These are phyloP conservation scores for Alligator mississippiensis DNA, from an alignment of 2,113 vertebrate species.

Conservation along the genomic window DNA sequence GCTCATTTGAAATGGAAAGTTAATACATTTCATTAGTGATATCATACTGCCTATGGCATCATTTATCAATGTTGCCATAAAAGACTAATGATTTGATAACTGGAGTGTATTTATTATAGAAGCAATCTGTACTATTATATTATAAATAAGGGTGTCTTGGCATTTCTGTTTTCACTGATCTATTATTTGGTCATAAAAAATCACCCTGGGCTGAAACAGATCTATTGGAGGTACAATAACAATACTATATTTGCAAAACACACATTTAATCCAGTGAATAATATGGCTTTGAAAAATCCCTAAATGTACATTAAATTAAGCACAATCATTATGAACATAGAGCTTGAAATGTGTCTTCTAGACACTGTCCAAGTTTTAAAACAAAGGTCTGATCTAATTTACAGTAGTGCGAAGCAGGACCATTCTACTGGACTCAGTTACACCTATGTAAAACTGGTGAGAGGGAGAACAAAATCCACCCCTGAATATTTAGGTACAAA, in stretches of 20 bases:
- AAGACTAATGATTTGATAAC: constrained; percentile 78
- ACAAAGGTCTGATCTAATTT: constrained; percentile 25
- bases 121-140: constrained; percentile 69
- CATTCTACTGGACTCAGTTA: neutral
- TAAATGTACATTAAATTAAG: constrained; percentile 53
- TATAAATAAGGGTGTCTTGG: constrained; percentile 76
- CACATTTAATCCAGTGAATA: constrained; percentile 48
- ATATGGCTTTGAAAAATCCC: constrained; percentile 22
- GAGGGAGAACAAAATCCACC: constrained; percentile 17
- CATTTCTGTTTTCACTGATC: constrained; percentile 68
- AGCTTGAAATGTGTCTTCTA: constrained; percentile 12
- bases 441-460: neutral
- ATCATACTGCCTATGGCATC: constrained; percentile 59
- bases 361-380: constrained; percentile 24
- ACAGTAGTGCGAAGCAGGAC: neutral
- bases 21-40: constrained; percentile 75
- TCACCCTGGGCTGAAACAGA: constrained; percentile 72
- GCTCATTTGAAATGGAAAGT: constrained; percentile 73
- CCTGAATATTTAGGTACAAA: constrained; percentile 34
- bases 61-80: constrained; percentile 68
- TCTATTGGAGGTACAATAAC: constrained; percentile 61
- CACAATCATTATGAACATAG: constrained; percentile 43
- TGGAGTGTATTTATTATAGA: constrained; percentile 77
- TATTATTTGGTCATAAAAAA: constrained; percentile 74
- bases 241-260: constrained; percentile 56